Base-by-base conservation (phyloP, 2,888 invertebrate genomes). In the Scaptomyza reducta region DNA sequence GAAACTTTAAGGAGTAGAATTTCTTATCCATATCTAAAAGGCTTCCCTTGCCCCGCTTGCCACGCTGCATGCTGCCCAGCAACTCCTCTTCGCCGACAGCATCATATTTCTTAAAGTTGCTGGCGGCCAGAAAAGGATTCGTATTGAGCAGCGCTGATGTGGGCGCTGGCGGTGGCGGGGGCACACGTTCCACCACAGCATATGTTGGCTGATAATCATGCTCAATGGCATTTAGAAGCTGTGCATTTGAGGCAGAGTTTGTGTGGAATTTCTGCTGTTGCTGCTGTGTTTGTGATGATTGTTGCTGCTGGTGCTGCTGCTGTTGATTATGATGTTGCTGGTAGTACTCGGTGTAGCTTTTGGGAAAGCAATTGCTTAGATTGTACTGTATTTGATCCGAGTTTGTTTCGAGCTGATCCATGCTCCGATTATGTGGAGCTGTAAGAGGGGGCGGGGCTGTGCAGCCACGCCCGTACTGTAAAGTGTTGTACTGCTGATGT, bases 401-500 rank as follows among this genome's bases (percentile, higher is more conserved):
- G 51, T 70, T 41, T 2, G 64, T 33, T 11, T 67, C 69, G 5
- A 65, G 60, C 40, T 58, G 68, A 68, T 68, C 64, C 65, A 84
- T 9, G 41, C 75, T 68, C 22, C 73, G 79, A 56, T 76, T 79
- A 69, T 85, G 66, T 51, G 68, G 41, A 62, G 66, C 59, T 63
- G 71, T 53, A 53, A 63, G 57, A 67, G 74, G 59, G 73, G 69
- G 59, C 78, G 73, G 67, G 83, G 60, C 81, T 87, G 69, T 65
- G 66, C 80, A 62, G 59, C 79, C 85, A 69, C 66, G 63, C 63
- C 80, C 61, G 76, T 86, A 90, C 74, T 89, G 89, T 80, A 89
- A 89, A 66, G 88, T 87, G 66, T 87, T 89, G 89, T 92, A 92
- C 72, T 92, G 92, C 85, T 90, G 92, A 70, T 92, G 92, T 66